These are phyloP conservation scores for Octomys mimax DNA, from an alignment of 2,797 vertebrate species.

Conservation along the genomic window DNA sequence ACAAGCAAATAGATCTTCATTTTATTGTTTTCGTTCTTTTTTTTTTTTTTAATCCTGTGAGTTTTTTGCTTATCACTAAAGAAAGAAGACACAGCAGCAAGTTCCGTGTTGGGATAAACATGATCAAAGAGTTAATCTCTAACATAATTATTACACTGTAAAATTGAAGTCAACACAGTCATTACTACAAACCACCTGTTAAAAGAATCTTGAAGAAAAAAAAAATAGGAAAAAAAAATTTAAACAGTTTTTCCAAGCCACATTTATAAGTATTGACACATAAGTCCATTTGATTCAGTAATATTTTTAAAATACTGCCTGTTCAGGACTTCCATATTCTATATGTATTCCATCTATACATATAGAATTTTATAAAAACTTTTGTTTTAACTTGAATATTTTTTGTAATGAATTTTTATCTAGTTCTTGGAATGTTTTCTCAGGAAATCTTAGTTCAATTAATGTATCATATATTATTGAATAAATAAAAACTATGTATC, in stretches of 20 bases:
- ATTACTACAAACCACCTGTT: too few relatives aligned
- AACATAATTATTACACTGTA: too few relatives aligned
- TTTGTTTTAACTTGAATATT: neutral
- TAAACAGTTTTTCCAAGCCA: too few relatives aligned
- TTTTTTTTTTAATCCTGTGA: too few relatives aligned
- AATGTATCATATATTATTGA: neutral
- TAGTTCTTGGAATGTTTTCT: neutral
- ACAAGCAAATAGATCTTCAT: constrained; percentile 73
- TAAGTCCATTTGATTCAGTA: constrained; percentile 69
- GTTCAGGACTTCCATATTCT: constrained; percentile 3
- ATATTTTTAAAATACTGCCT: constrained; percentile 71
- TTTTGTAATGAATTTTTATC: neutral
- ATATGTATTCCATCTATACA: neutral
- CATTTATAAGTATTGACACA: too few relatives aligned
- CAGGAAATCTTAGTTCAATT: constrained; percentile 31
- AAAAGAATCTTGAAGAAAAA: too few relatives aligned
- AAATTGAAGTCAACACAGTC: too few relatives aligned
- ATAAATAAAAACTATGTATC: neutral
- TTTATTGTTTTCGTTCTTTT: constrained; percentile 58
- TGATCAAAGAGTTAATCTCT: too few relatives aligned
- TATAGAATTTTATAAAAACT: neutral
- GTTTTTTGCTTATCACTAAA: too few relatives aligned
- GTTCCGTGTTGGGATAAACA: too few relatives aligned
- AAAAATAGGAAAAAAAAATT: too few relatives aligned
- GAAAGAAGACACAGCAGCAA: too few relatives aligned